Conservation (phyloP, 2,888 invertebrate species). For the Pecten maximus region DNA sequence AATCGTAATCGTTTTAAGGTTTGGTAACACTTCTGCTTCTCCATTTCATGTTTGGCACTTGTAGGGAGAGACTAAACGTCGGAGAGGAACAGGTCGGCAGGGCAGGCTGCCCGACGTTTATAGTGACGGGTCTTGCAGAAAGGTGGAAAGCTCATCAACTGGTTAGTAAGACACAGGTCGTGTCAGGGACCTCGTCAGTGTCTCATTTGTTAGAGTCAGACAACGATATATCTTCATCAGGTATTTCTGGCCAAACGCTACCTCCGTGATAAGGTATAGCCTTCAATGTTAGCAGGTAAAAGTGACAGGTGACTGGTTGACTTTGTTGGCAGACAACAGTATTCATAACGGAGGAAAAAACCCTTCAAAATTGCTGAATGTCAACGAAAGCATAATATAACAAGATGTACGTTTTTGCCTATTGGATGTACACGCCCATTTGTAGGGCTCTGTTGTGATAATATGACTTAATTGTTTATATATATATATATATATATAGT, state of each 20-base stretch:
- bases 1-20: no score
- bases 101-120: neutral
- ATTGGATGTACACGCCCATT: neutral
- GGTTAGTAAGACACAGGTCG: slow-evolving; percentile 1
- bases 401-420: neutral
- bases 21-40: neutral
- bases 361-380: neutral
- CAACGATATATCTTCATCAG: slow-evolving; percentile 8
- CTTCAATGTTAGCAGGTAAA: neutral
- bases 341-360: slow-evolving; percentile 4
- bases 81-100: neutral
- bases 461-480: neutral
- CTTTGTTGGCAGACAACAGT: slow-evolving; percentile 2
- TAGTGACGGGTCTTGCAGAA: neutral
- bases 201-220: neutral
- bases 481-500: neutral
- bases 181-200: neutral
- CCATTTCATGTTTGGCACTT: neutral
- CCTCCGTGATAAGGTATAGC: neutral
- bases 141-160: neutral
- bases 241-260: neutral
- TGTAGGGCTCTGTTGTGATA: neutral
- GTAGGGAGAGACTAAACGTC: neutral
- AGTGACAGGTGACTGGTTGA: neutral
- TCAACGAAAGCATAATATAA: slow-evolving; percentile 11